Base-by-base conservation (phyloP, 2,888 invertebrate species). In the Cephus pygmeus region DNA sequence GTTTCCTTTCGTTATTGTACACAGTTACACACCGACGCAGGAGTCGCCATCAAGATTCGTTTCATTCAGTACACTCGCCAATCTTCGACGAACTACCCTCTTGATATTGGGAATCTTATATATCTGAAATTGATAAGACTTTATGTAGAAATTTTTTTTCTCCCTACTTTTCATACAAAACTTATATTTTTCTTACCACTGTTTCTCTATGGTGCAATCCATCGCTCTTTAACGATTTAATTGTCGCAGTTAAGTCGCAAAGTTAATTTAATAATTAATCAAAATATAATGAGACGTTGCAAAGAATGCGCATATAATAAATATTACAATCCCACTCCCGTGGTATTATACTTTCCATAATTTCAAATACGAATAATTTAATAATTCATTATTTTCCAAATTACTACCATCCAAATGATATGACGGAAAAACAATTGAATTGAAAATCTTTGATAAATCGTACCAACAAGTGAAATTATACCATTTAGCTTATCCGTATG, bases 1-100 rank as follows among this genome's bases (percentile, higher is more conserved):
- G 89, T 90, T 90, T 90, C 89, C 87, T 88, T 87, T 89, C 89
- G 90, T 90, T 90, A 90, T 90, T 90, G 88, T 90, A 90, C 84
- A 90, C 90, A 89, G 56, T 56, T 56, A 9, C 56, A 23, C 56
- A 56, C 56, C 9, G 56, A 56, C 23, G 15, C 56, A 56, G 56
- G 2, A 56, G 56, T 56, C 56, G 56, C 56, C 56, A 56, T 56
- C 56, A 15, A 15, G 56, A 56, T 56, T 56, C 56, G 56, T 56
- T 56, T 56, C 56, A 56, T 56, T 56, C 56, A 23, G 56, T 23
- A 56, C 2, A 56, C 56, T 56, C 23, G 56, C 9, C 56, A 23
- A 23, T 15, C 56, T 56, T 56, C 9, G 23, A 23, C 56, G 56
- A 23, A 9, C 56, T 40, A 40, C 23, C 40, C 40, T 56, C 9